Conservation (phyloP, 2,888 invertebrate genomes). For the Eustalomyia histrio region DNA sequence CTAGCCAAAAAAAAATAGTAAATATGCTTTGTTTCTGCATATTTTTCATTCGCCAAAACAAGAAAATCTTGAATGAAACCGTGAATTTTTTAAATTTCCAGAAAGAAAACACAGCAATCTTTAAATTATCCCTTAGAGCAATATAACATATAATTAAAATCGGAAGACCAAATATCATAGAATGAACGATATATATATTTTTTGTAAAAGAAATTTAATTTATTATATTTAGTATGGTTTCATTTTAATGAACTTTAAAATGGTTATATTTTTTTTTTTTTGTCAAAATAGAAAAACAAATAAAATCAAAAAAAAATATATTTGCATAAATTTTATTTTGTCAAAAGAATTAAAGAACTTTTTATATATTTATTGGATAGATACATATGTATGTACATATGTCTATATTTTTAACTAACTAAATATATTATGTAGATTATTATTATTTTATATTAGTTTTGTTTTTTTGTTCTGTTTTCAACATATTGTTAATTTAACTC, state of each 20-base stretch:
- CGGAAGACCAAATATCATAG: too few relatives aligned
- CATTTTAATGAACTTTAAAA: slow-evolving; percentile 57
- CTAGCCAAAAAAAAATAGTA: too few relatives aligned
- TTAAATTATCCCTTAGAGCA: too few relatives aligned
- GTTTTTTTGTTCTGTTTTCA: neutral
- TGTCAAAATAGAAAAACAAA: slow-evolving; percentile 36
- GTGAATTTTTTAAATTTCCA: too few relatives aligned
- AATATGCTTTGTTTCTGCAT: too few relatives aligned
- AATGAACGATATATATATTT: too few relatives aligned
- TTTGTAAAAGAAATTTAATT: too few relatives aligned
- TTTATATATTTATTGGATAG: slow-evolving; percentile 59
- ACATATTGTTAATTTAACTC: slow-evolving; percentile 35
- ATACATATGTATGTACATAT: neutral
- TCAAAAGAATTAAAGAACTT: slow-evolving; percentile 63
- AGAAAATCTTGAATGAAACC: too few relatives aligned
- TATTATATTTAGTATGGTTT: slow-evolving; percentile 27
- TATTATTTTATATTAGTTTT: slow-evolving; percentile 4
- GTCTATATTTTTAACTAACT: neutral
- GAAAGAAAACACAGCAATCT: too few relatives aligned
- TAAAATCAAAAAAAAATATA: slow-evolving; percentile 30
- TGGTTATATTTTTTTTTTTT: slow-evolving; percentile 26
- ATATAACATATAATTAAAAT: too few relatives aligned
- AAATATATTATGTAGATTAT: slow-evolving; percentile 7
- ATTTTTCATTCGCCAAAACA: too few relatives aligned
- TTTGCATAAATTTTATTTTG: slow-evolving; percentile 65